These are phyloP conservation scores for Sitta europaea DNA, from an alignment of 2,113 vertebrate species.

Conservation along the genomic window DNA sequence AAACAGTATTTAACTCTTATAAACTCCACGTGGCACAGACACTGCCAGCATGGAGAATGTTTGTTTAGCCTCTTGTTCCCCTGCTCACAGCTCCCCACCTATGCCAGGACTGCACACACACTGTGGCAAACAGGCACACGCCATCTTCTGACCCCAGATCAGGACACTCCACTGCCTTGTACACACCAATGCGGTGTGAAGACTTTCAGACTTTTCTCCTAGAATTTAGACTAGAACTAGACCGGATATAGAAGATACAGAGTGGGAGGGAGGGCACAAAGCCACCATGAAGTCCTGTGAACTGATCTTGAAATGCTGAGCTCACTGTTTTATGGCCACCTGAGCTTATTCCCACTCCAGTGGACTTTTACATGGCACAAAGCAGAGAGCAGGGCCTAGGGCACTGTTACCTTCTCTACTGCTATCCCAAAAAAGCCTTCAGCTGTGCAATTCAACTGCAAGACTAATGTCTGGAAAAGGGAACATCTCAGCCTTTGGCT, in stretches of 20 bases:
- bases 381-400: not conserved
- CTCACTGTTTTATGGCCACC: rapidly evolving
- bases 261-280: not conserved
- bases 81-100: not conserved
- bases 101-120: not conserved
- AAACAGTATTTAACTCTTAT: not conserved
- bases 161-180: rapidly evolving
- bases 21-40: not conserved
- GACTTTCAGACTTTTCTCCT: not conserved
- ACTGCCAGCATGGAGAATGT: not conserved
- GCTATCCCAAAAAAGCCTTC: not conserved
- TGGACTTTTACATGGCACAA: not conserved
- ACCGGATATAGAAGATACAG: not conserved
- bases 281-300: not conserved
- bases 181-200: not conserved
- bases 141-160: not conserved
- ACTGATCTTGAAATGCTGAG: not conserved
- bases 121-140: rapidly evolving
- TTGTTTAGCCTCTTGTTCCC: not conserved
- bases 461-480: not conserved
- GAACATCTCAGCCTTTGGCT: not conserved
- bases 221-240: not conserved
- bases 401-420: not conserved
- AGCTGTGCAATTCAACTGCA: not conserved
- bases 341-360: not conserved